Base-by-base conservation (phyloP, 2,797 vertebrate species). In the Catostomus latipinnis region DNA sequence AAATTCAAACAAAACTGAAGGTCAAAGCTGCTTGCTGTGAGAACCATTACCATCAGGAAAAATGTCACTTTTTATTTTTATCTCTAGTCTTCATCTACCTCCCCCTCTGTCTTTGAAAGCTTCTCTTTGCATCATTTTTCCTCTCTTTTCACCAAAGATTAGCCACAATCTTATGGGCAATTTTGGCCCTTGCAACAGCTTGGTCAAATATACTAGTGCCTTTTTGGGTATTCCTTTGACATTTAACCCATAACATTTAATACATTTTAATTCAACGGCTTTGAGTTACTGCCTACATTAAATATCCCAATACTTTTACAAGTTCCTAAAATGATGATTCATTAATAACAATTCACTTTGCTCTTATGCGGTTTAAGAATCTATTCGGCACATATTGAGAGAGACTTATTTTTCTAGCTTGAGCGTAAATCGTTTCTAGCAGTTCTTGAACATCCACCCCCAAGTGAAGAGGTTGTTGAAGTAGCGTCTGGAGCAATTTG, bases 41-140 rank as follows among this genome's bases (percentile, higher is more conserved):
- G 81, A 83, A 71, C 72, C 66, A 62, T 87, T 72, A 73, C 74
- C 76, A 1, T 87, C 80, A 83, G 72, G 16, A 87, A 81, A 34
- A 89, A 90, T 88, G 86, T 87, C 88, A 85, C 79, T 87, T 82
- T 86, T 66, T 79, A 80, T 89, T 89, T 91, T 87, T 81, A 85
- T 87, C 82, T 76, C 71, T 18, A 65, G 69, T 79, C 60, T 57
- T 73, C 77, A 73, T 78, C 60, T 71, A 45, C 75, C 74, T 77
- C 66, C 67, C 66, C 67, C 81, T 71, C 70, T 73, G 50, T 62
- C 49, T 8, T 45, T 34, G 34, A 34, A 34, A 34, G 34, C 34
- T 34, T 34, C 34, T 34, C 34, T 34, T 34, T 57, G 61, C 61
- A 62, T 65, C 13, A 16, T 69, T 34, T 34, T 66, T 56, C 69